A percentile compares a stretch with the other conserved stretches of the same genome.
Evolutionary conservation across 2,888 invertebrate species (phyloP).

Genomic region (Rambutsinella grinnellia): DNA sequence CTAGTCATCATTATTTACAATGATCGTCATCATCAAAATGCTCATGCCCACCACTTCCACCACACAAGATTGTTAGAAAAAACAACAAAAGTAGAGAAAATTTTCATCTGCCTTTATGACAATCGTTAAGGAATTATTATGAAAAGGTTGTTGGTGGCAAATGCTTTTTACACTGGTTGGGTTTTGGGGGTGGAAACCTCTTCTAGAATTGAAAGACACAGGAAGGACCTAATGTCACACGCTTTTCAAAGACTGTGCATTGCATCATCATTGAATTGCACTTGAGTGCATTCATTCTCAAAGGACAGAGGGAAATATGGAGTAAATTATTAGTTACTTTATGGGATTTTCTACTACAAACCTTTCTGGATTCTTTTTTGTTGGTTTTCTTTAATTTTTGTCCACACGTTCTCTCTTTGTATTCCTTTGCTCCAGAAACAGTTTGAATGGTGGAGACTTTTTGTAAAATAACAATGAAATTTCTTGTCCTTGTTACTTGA

Average conservation of each 20-base stretch:
- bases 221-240: slow-evolving; percentile 47
- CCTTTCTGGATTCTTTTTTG: slow-evolving; percentile 14
- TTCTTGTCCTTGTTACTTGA: slow-evolving; percentile 40
- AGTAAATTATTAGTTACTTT: not conserved
- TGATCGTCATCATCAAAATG: slow-evolving; percentile 19
- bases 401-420: slow-evolving; percentile 1
- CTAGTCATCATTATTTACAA: slow-evolving; percentile 32
- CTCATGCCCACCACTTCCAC: slow-evolving; percentile 18
- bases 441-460: not conserved
- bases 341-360: not conserved
- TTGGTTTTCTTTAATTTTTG: slow-evolving; percentile 1
- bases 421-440: not conserved
- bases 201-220: slow-evolving; percentile 32
- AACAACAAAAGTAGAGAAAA: slow-evolving; percentile 6
- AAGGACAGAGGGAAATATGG: not conserved
- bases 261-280: not conserved
- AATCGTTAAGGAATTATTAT: not conserved
- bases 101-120: slow-evolving; percentile 30
- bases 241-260: not conserved
- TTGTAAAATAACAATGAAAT: not conserved
- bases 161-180: too few species aligned
- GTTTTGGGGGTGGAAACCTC: slow-evolving; percentile 33
- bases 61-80: not conserved
- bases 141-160: slow-evolving; percentile 6
- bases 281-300: not conserved